Percentiles rank a stretch among this genome's conserved stretches.
These are phyloP conservation scores for Gobionotothen gibberifrons DNA, from an alignment of 2,797 vertebrate species.

Conservation along the genomic window DNA sequence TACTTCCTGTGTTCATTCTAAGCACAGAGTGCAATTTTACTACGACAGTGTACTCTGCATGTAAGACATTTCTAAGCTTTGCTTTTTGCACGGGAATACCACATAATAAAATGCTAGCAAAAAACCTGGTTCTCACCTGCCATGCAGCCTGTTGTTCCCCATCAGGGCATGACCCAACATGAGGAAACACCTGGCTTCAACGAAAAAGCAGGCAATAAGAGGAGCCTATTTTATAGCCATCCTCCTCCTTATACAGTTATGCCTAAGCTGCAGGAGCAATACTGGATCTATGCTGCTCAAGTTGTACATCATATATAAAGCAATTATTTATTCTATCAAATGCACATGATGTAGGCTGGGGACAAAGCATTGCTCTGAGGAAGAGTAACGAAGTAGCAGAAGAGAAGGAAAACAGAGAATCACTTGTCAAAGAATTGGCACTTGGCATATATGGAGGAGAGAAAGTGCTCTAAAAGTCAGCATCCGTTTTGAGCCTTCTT, in stretches of 20 bases:
- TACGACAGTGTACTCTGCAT: conserved; percentile 22
- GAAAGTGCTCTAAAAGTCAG: conserved; percentile 71
- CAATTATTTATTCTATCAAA: conserved; percentile 54
- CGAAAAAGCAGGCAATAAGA: conserved; percentile 59
- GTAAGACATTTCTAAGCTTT: conserved; percentile 31
- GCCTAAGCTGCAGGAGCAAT: conserved; percentile 28
- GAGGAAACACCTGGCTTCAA: conserved; percentile 79
- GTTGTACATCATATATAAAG: conserved; percentile 53
- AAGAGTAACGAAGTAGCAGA: conserved; percentile 17
- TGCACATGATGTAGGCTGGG: conserved; percentile 36
- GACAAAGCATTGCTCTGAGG: conserved; percentile 24
- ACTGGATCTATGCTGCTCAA: conserved; percentile 50
- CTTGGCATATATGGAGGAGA: conserved; percentile 60
- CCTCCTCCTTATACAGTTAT: conserved; percentile 43
- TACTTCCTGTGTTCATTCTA: conserved; percentile 72
- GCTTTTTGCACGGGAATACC: conserved; percentile 48
- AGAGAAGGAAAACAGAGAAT: conserved; percentile 26
- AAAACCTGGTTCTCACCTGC: conserved; percentile 68
- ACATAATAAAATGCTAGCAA: conserved; percentile 48
- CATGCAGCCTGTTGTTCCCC: conserved; percentile 70
- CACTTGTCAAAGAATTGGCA: conserved; percentile 58
- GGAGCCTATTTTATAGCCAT: conserved; percentile 52
- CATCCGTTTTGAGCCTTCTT: conserved; percentile 71
- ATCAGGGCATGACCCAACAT: conserved; percentile 76
- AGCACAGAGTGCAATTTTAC: conserved; percentile 40